Base-by-base conservation (phyloP, 2,888 invertebrate genomes). In the Callosobruchus maculatus region DNA sequence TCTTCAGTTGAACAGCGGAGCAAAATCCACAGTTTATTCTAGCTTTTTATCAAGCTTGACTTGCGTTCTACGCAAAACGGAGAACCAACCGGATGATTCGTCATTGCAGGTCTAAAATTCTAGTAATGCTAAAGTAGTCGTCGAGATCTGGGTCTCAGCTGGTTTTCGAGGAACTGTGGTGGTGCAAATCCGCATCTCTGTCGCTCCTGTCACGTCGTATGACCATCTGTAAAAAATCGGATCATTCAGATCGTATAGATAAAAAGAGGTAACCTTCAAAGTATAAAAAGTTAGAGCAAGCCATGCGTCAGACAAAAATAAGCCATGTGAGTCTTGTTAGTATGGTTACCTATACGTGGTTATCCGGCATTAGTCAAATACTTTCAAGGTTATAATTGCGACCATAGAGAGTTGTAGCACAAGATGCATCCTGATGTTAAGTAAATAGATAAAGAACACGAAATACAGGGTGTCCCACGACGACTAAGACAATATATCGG, bases 71-170 rank as follows among this genome's bases (percentile, higher is more conserved):
- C 7, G 13, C 68, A 20, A 13, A 68, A 68, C 20, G 21, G 4
- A 21, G 4, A 26, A 20, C n/a, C 4, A 73, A 68, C 68, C 74
- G 26, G 72, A 74, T 81, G 81, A 81, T 82, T 85, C 83, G 84
- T 85, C 84, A 82, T 80, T 81, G 83, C 84, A 85, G 81, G 79
- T 85, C 82, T 77, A 86, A 81, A 75, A 85, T 80, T 80, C 83
- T 82, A 74, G 82, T 84, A 77, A 85, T 85, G 75, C 84, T 85
- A 79, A 86, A 85, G 31, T 84, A 83, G 70, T 83, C 82, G 78
- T 84, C 80, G 77, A 75, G 67, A 70, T 90, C 90, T 91, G 83
- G 90, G 90, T 88, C 90, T 90, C 78, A 77, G 91, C 91, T 91
- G 84, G 91, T 90, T 88, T 90, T 90, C 77, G 89, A 83, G 21